A percentile compares a stretch with the other conserved stretches of the same genome.
Evolutionary conservation across 2,888 invertebrate genomes (phyloP).

Genomic region (Drosophila subsilvestris): DNA sequence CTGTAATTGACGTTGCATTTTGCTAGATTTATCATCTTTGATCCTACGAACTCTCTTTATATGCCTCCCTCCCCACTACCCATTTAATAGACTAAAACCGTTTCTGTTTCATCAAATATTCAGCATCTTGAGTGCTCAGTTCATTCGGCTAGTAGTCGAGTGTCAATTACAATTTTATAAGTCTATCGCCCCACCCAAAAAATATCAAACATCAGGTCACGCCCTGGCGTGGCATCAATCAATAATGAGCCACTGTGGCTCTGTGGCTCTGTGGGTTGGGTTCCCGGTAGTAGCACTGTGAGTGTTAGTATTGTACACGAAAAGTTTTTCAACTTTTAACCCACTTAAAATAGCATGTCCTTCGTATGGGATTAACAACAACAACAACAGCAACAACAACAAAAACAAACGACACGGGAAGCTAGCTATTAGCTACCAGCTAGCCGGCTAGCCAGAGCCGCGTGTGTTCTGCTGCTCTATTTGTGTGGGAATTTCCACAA

Average conservation of each 20-base stretch:
- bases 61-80: background rate
- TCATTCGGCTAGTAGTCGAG: background rate
- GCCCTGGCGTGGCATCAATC: conserved; percentile 53
- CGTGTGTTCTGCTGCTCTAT: conserved; percentile 21
- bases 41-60: background rate
- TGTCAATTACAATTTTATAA: conserved; percentile 36
- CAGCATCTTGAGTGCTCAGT: background rate
- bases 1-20: background rate
- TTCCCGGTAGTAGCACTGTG: conserved; percentile 17
- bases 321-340: conserved; percentile 75
- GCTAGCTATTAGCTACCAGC: conserved; percentile 25
- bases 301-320: conserved; percentile 21
- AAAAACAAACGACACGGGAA: conserved; percentile 19
- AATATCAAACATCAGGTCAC: conserved; percentile 24
- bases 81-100: conserved; percentile 13
- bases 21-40: background rate
- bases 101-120: conserved; percentile 16
- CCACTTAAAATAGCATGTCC: conserved; percentile 80
- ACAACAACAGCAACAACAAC: conserved; percentile 37
- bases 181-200: conserved; percentile 11
- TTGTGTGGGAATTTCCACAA: conserved; percentile 69
- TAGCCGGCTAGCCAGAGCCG: conserved; percentile 28
- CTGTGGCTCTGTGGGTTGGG: background rate
- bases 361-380: conserved; percentile 67
- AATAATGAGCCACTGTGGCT: conserved; percentile 57